Percentiles rank a stretch among this genome's conserved stretches.
These are phyloP conservation scores for Halotydeus destructor DNA, from an alignment of 1,140 invertebrate species.

Conservation along the genomic window DNA sequence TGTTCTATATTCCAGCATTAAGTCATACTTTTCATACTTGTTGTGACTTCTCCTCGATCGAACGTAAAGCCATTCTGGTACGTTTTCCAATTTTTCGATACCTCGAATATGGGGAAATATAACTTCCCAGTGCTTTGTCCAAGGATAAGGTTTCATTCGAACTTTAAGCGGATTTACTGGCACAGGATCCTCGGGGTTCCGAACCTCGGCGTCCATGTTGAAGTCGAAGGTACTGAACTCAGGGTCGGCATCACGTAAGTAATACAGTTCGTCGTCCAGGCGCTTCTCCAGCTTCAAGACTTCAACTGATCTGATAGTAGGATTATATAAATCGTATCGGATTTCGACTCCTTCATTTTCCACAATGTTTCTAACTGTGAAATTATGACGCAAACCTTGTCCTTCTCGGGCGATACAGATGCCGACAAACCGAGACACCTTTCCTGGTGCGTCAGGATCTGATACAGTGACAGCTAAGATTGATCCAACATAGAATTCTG, in stretches of 20 bases:
- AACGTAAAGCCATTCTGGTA: constrained; percentile 31
- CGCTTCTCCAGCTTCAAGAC: constrained; percentile 76
- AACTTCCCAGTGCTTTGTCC: constrained; percentile 62
- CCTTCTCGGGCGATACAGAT: constrained; percentile 73
- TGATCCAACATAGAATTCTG: constrained; percentile 42
- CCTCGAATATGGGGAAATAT: constrained; percentile 40
- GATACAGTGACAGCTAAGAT: constrained; percentile 76
- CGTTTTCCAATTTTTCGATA: constrained; percentile 11
- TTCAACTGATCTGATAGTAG: constrained; percentile 68
- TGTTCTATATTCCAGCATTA: constrained; percentile 79
- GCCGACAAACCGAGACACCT: constrained; percentile 74
- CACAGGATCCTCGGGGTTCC: constrained; percentile 44
- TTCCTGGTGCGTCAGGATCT: constrained; percentile 62
- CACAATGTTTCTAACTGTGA: constrained; percentile 76
- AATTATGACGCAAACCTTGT: constrained; percentile 54
- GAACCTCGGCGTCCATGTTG: constrained; percentile 64
- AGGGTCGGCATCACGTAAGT: constrained; percentile 73
- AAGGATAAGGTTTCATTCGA: constrained; percentile 59
- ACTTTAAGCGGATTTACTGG: constrained; percentile 74
- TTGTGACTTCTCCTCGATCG: constrained; percentile 33
- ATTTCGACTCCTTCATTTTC: constrained; percentile 66
- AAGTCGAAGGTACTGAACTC: constrained; percentile 83
- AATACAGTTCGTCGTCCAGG: constrained; percentile 68
- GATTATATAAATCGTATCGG: constrained; percentile 79
- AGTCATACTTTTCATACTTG: constrained; percentile 73